Conservation (phyloP, 92 coral and sea anemone genomes). For the Epizoanthus fatuus region DNA sequence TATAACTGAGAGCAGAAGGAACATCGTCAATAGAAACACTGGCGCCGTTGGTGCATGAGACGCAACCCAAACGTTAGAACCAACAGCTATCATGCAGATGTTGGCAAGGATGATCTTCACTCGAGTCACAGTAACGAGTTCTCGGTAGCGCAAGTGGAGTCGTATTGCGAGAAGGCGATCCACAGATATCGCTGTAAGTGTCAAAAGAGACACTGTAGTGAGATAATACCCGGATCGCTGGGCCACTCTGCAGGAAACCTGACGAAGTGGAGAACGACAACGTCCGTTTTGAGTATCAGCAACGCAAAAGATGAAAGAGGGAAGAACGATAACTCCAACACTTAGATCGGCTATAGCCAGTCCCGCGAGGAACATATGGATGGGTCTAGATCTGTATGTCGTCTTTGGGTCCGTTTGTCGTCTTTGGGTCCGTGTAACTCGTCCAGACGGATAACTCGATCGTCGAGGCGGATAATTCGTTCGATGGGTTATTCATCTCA, state of each 20-base stretch:
- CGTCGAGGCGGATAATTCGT: no score
- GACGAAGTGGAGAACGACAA: not conserved
- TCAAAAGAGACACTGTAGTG: not conserved
- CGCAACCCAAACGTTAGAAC: not conserved
- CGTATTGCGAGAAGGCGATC: not conserved
- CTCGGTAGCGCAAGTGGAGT: not conserved
- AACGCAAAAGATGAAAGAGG: not conserved
- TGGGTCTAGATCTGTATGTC: no score
- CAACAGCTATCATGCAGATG: not conserved
- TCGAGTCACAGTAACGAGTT: not conserved
- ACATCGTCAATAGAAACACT: not conserved
- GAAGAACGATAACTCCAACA: not conserved
- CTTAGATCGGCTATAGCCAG: not conserved
- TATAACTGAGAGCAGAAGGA: not conserved
- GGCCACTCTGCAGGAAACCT: not conserved
- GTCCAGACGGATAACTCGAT: no score
- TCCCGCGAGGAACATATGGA: not conserved
- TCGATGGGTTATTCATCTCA: no score
- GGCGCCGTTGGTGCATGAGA: not conserved
- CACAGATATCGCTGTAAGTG: not conserved
- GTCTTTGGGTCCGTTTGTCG: no score
- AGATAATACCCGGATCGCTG: not conserved
- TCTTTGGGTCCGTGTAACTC: no score
- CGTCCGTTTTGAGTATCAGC: not conserved
- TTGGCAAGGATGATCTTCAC: not conserved